Conservation (phyloP, 2,113 vertebrate genomes). For the Puntigrus tetrazona region DNA sequence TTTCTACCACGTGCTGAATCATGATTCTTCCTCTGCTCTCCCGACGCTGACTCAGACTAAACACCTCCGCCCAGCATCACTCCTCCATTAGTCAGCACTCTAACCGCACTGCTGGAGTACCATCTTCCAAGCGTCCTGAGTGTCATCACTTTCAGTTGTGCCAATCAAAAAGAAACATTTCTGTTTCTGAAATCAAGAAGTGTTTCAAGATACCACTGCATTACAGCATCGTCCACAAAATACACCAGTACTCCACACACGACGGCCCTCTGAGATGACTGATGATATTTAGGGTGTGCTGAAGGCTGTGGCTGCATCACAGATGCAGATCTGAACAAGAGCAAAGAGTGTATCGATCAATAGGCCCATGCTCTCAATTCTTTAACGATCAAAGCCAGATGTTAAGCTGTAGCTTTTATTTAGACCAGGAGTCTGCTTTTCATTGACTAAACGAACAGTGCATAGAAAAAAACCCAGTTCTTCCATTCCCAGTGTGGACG, state of each 20-base stretch:
- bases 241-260: neutral
- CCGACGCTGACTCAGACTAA: neutral
- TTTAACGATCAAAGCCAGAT: constrained; percentile 30
- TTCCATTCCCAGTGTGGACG: constrained; percentile 25
- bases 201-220: neutral
- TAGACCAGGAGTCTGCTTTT: constrained; percentile 24
- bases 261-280: neutral
- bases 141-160: neutral
- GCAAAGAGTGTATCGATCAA: neutral
- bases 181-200: neutral
- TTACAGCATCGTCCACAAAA: neutral
- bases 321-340: neutral
- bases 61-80: neutral
- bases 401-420: constrained; percentile 9
- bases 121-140: neutral
- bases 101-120: neutral
- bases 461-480: neutral
- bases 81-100: constrained; percentile 4
- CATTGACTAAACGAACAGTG: neutral
- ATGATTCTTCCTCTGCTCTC: neutral
- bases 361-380: constrained; percentile 5
- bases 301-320: neutral
- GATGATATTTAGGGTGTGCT: neutral
- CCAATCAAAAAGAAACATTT: neutral
- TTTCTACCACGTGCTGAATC: neutral